Percentiles rank a stretch among this genome's conserved stretches.
These are phyloP conservation scores for Archips crataeganus DNA, from an alignment of 2,888 invertebrate genomes.

Conservation along the genomic window DNA sequence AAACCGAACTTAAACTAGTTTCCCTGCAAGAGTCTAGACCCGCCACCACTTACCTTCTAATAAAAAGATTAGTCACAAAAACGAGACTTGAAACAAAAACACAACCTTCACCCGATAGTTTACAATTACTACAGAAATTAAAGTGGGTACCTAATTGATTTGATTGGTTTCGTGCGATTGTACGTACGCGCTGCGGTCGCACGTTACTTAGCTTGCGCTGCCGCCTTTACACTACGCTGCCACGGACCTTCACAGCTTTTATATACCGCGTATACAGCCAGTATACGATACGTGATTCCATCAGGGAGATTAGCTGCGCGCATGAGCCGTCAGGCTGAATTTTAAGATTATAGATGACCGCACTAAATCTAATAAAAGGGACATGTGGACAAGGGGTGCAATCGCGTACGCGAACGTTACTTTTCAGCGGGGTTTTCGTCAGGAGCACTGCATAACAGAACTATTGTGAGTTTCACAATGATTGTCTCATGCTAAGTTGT, in stretches of 20 bases:
- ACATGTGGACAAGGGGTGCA: neutral
- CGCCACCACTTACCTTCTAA: conserved; percentile 33
- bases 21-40: neutral
- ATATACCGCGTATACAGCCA: conserved; percentile 64
- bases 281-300: conserved; percentile 55
- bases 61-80: conserved; percentile 47
- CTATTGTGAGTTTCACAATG: too few relatives aligned
- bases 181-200: conserved; percentile 49
- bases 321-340: conserved; percentile 64
- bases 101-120: conserved; percentile 48
- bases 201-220: conserved; percentile 53
- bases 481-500: too few relatives aligned
- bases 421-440: too few relatives aligned
- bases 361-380: conserved; percentile 42
- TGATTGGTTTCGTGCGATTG: conserved; percentile 40
- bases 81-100: conserved; percentile 50
- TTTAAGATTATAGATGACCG: conserved; percentile 49
- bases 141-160: conserved; percentile 27
- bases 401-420: too few relatives aligned
- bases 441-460: too few relatives aligned
- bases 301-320: conserved; percentile 62
- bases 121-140: conserved; percentile 27
- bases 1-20: neutral
- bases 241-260: conserved; percentile 64
- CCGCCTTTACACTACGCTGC: conserved; percentile 67